Conservation (phyloP, 2,113 vertebrate genomes). For the Haemorhous mexicanus region DNA sequence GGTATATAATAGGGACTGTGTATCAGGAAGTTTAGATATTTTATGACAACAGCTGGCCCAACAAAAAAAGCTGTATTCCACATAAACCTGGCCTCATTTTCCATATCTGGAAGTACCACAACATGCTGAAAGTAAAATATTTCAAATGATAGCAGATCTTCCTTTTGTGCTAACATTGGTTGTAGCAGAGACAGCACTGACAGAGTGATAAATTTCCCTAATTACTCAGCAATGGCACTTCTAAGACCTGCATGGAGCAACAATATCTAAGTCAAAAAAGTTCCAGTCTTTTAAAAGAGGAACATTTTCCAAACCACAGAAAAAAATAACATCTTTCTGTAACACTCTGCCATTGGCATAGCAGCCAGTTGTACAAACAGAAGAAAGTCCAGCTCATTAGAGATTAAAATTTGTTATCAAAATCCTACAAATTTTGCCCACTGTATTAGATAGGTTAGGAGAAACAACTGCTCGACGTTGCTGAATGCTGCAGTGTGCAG, state of each 20-base stretch:
- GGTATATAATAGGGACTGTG: neutral
- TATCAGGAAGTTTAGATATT: neutral
- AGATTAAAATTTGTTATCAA: conserved; percentile 2
- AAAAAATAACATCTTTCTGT: neutral
- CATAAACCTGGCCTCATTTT: neutral
- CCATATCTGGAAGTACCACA: neutral
- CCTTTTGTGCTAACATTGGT: neutral
- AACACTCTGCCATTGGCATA: neutral
- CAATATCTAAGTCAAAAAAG: neutral
- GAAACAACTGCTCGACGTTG: neutral
- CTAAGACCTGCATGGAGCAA: neutral
- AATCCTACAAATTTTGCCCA: neutral
- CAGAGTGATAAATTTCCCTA: neutral
- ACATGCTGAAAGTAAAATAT: neutral
- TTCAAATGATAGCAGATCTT: neutral
- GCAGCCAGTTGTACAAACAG: conserved; percentile 17
- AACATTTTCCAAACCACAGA: neutral
- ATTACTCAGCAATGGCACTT: neutral
- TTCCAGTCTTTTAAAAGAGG: neutral
- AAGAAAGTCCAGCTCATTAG: neutral
- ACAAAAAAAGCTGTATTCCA: neutral
- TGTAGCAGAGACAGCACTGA: neutral
- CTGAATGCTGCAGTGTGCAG: neutral
- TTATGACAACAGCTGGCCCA: neutral
- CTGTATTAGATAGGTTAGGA: neutral